These are phyloP conservation scores for Agapostemon virescens DNA, from an alignment of 2,888 invertebrate species.

Conservation along the genomic window DNA sequence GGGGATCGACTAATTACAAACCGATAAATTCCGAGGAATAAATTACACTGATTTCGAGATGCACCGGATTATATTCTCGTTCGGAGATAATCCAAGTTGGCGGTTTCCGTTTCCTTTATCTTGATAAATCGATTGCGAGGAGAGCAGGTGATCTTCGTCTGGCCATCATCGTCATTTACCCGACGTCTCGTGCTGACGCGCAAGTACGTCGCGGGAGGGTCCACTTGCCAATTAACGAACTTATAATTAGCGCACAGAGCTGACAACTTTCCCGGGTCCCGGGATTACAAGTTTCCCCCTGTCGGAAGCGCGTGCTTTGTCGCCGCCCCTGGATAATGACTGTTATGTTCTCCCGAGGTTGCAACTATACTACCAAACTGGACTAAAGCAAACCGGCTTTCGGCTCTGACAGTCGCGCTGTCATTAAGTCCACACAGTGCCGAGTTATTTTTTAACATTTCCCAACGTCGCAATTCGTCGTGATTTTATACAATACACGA, in stretches of 20 bases:
- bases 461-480: too few relatives aligned
- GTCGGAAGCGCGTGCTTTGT: conserved; percentile 59
- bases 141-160: conserved; percentile 22
- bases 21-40: neutral
- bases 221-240: conserved; percentile 74
- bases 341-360: conserved; percentile 43
- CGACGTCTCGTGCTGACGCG: conserved; percentile 28
- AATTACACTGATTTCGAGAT: neutral
- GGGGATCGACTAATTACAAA: neutral
- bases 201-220: conserved; percentile 41
- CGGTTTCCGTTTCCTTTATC: conserved; percentile 1
- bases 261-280: conserved; percentile 60
- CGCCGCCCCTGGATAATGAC: conserved; percentile 58
- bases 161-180: conserved; percentile 41
- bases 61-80: neutral
- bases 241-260: conserved; percentile 73
- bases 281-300: conserved; percentile 61
- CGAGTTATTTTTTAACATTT: neutral
- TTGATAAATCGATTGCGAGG: conserved; percentile 27
- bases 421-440: neutral
- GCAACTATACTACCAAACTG: conserved; percentile 1
- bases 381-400: conserved; percentile 19
- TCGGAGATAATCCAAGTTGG: neutral
- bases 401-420: neutral
- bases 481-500: too few relatives aligned